phyloP scores from a whole-genome alignment of 1,140 invertebrate species.

The Ylistrum balloti region DNA sequence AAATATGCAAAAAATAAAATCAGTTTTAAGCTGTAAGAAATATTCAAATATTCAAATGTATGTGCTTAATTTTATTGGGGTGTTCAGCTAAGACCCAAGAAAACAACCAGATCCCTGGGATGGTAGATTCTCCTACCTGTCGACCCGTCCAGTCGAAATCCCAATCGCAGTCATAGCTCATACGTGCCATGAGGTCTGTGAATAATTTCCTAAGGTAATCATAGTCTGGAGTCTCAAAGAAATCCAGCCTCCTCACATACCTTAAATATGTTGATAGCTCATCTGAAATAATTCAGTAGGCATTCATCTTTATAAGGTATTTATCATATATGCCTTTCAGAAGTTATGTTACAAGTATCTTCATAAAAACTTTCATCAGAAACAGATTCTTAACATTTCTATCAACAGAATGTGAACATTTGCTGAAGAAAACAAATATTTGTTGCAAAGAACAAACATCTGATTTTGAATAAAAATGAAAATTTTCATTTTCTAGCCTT shows the following conservation, averaged over 20 bases:
- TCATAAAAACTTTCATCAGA: too few species aligned
- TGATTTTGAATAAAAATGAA: too few species aligned
- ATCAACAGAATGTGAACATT: background rate
- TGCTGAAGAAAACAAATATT: background rate
- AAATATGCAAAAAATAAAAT: too few species aligned
- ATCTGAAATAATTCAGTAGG: constrained; percentile 77
- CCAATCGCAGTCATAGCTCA: constrained; percentile 95
- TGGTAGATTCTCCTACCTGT: constrained; percentile 84
- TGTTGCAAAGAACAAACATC: background rate
- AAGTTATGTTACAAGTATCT: too few species aligned
- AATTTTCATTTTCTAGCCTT: too few species aligned
- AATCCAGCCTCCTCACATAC: constrained; percentile 98
- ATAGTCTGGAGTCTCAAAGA: constrained; percentile 99
- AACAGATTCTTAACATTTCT: too few species aligned
- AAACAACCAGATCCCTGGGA: constrained; percentile 9
- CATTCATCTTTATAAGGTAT: background rate
- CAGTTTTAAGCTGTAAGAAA: too few species aligned
- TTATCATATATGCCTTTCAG: background rate
- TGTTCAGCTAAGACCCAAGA: background rate
- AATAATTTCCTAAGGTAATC: constrained; percentile 98
- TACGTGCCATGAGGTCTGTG: constrained; percentile 95
- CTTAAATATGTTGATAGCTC: constrained; percentile 97
- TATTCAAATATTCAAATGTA: background rate
- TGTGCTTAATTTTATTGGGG: background rate
- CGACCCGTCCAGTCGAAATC: constrained; percentile 99